These are phyloP conservation scores for Tigriopus japonicus DNA, from an alignment of 1,140 invertebrate genomes.

Conservation along the genomic window DNA sequence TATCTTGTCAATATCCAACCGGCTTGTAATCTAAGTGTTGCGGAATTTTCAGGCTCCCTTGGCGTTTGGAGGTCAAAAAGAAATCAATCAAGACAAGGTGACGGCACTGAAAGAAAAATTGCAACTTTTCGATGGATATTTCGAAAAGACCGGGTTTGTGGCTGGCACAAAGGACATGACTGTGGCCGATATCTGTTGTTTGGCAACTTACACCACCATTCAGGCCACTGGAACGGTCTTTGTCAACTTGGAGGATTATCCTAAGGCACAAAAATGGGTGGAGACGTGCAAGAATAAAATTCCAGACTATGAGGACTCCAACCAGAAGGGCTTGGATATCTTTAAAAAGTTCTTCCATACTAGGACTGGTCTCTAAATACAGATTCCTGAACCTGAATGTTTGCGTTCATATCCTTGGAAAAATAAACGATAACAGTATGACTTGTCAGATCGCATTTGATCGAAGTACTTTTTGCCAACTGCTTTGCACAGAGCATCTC, in stretches of 20 bases:
- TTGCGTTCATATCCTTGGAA: no score
- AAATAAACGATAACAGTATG: no score
- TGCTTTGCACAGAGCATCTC: no score
- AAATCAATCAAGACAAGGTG: neutral
- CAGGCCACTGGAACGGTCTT: slow-evolving; percentile 14
- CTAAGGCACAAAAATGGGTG: slow-evolving; percentile 1
- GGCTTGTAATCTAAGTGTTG: no score
- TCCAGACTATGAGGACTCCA: neutral
- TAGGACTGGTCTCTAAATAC: no score
- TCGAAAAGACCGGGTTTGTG: slow-evolving; percentile 7
- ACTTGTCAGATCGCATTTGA: no score
- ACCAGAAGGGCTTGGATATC: slow-evolving; percentile 3
- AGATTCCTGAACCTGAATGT: no score
- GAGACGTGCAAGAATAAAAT: neutral
- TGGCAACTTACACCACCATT: slow-evolving; percentile 21
- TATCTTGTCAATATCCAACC: no score
- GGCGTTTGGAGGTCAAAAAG: no score
- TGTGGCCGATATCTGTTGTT: slow-evolving; percentile 22
- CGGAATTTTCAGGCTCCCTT: no score
- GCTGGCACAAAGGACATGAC: slow-evolving; percentile 22
- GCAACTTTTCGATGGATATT: neutral
- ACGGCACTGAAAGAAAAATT: neutral
- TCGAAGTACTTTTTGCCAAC: no score
- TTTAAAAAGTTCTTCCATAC: neutral
- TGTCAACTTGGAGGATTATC: slow-evolving; percentile 26